Evolutionary conservation across 64 coral and sea anemone species (phyloP), one percentile per base, ranked within the genome.

Genomic region (Dendronephthya gigantea): DNA sequence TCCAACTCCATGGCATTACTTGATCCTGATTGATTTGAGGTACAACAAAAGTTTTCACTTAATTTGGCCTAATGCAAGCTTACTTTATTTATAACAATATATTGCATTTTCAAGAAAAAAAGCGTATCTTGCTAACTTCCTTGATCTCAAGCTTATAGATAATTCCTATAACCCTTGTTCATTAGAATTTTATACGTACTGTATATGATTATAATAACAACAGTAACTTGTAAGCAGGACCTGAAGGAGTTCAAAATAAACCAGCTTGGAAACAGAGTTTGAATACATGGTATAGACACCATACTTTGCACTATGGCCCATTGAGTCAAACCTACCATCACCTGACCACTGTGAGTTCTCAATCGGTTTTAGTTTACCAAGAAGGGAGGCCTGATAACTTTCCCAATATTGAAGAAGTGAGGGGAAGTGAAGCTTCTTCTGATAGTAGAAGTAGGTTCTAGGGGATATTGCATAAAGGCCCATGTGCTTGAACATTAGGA

Each of bases 311-410:
- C 69, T 49, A 55, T 88, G 87, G 17, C 87, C 87, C 28, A 88
- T 69, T n/a, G 50, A 89, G 58, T 84, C 88, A 89, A 89, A 89
- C 23, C 82, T 17, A 11, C 88, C 88, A 89, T 89, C 88, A 68
- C 88, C 88, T 22, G 81, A 89, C 81, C 81, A 89, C 17, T 35
- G 31, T 19, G 82, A 47, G 27, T 89, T 58, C 39, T 83, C 82
- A 13, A 83, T 62, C 66, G 22, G 10, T 66, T 59, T 86, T 22
- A 86, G 29, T 17, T 36, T 62, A 34, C 35, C 29, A 35, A 86
- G 45, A 58, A 86, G 25, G 34, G 47, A 31, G 33, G 1, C 33
- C 31, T 74, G 68, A 74, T 74, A 74, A 27, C 11, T 13, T 35
- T 74, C 68, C 68, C 68, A 74, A 74, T 28, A 27, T 13, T 30